phyloP scores from a whole-genome alignment of 2,888 invertebrate genomes.

The Polydrusus pterygomalis region DNA sequence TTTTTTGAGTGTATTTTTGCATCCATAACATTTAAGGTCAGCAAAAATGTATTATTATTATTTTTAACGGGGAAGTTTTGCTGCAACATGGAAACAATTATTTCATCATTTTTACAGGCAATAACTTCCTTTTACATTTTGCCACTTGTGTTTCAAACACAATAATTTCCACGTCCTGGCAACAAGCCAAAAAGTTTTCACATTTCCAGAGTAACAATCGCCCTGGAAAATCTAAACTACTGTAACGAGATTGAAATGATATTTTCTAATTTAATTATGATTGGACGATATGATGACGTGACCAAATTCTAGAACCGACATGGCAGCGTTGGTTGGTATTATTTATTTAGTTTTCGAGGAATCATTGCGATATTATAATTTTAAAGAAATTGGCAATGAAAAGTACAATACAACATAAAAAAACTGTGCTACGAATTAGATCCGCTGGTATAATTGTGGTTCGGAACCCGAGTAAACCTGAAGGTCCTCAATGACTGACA shows the following conservation, averaged over 20 bases:
- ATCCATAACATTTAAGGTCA: too few relatives aligned
- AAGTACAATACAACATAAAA: too few relatives aligned
- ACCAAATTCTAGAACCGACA: not conserved
- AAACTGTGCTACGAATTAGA: too few relatives aligned
- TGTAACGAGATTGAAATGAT: not conserved
- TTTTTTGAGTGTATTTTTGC: not conserved
- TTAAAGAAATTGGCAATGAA: too few relatives aligned
- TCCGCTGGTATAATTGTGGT: too few relatives aligned
- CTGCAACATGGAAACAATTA: not conserved
- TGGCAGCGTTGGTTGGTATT: not conserved
- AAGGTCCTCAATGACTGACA: too few relatives aligned
- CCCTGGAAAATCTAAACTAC: not conserved
- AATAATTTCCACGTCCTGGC: not conserved
- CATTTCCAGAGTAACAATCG: not conserved
- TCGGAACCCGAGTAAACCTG: too few relatives aligned
- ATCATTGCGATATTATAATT: too few relatives aligned
- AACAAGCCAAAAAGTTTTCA: not conserved
- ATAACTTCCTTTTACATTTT: not conserved
- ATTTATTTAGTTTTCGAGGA: not conserved
- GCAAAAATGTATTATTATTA: not conserved
- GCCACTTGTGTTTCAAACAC: not conserved
- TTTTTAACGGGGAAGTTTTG: not conserved
- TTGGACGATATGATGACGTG: not conserved
- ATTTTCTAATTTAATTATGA: not conserved
- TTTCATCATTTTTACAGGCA: constrained; percentile 5